These are phyloP conservation scores for Sebastes fasciatus DNA, from an alignment of 2,113 vertebrate species.

Conservation along the genomic window DNA sequence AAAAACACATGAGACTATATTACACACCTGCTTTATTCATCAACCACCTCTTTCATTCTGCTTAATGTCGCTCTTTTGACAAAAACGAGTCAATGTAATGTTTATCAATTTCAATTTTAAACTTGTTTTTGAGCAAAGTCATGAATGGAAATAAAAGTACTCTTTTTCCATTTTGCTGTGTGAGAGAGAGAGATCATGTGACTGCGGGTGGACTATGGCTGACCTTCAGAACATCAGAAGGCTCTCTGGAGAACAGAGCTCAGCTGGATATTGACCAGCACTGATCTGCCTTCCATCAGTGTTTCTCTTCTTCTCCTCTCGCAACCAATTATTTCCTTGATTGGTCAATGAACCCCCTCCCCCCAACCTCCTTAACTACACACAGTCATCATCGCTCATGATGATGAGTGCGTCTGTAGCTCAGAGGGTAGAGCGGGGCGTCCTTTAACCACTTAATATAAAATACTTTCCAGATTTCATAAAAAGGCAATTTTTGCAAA, in stretches of 20 bases:
- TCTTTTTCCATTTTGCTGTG: neutral
- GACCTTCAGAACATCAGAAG: conserved; percentile 49
- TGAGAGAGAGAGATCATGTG: conserved; percentile 10
- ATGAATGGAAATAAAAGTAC: neutral
- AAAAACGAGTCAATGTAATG: too few relatives aligned
- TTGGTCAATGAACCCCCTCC: conserved; percentile 16
- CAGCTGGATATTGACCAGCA: conserved; percentile 45
- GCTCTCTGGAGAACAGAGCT: conserved; percentile 18
- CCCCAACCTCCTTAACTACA: conserved; percentile 2
- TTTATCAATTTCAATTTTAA: too few relatives aligned
- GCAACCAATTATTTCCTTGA: conserved; percentile 49
- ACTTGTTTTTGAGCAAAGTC: too few relatives aligned
- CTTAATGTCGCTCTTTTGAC: too few relatives aligned
- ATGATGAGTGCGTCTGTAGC: too few relatives aligned
- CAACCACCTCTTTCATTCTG: too few relatives aligned
- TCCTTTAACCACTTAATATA: too few relatives aligned
- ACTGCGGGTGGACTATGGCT: conserved; percentile 6
- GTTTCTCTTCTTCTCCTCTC: conserved; percentile 34
- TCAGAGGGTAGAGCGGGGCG: too few relatives aligned
- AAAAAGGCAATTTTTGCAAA: too few relatives aligned
- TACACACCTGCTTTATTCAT: too few relatives aligned
- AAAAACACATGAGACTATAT: too few relatives aligned
- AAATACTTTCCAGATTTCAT: too few relatives aligned
- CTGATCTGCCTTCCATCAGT: conserved; percentile 31
- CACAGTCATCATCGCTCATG: conserved; percentile 14